These are phyloP conservation scores for Erebia epiphron DNA, from an alignment of 2,888 invertebrate species.

Conservation along the genomic window DNA sequence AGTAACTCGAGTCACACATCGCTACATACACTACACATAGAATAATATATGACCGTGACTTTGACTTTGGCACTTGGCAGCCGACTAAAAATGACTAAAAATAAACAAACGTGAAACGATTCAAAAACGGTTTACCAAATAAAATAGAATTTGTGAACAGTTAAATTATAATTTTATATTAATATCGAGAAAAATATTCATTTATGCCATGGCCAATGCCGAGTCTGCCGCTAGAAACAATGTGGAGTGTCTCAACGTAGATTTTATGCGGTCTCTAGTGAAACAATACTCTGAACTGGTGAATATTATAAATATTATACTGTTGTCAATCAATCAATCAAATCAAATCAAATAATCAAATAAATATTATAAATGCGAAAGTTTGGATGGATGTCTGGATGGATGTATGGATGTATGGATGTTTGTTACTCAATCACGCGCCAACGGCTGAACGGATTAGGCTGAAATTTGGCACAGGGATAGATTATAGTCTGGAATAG, in stretches of 20 bases:
- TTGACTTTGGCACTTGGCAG: background rate
- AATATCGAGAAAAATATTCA: background rate
- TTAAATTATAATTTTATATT: background rate
- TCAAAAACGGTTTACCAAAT: background rate
- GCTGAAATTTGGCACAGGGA: too few species aligned
- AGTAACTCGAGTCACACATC: too few species aligned
- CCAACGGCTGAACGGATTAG: too few species aligned
- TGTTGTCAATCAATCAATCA: too few species aligned
- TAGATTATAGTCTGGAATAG: too few species aligned
- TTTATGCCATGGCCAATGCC: constrained; percentile 60
- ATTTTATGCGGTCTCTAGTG: constrained; percentile 76
- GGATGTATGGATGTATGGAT: too few species aligned
- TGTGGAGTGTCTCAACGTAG: constrained; percentile 66
- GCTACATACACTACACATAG: too few species aligned
- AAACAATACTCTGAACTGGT: constrained; percentile 80
- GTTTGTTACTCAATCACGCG: too few species aligned
- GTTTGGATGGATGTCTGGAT: too few species aligned
- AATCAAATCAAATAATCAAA: too few species aligned
- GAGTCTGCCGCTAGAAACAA: constrained; percentile 56
- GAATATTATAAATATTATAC: constrained; percentile 36
- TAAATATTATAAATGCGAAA: too few species aligned
- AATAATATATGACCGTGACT: background rate
- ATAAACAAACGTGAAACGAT: constrained; percentile 9
- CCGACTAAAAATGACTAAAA: too few species aligned
- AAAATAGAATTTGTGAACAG: background rate